Percentiles rank a stretch among this genome's conserved stretches.
Conservation (phyloP, 2,888 invertebrate species). For the Drosophila stalkeri region DNA sequence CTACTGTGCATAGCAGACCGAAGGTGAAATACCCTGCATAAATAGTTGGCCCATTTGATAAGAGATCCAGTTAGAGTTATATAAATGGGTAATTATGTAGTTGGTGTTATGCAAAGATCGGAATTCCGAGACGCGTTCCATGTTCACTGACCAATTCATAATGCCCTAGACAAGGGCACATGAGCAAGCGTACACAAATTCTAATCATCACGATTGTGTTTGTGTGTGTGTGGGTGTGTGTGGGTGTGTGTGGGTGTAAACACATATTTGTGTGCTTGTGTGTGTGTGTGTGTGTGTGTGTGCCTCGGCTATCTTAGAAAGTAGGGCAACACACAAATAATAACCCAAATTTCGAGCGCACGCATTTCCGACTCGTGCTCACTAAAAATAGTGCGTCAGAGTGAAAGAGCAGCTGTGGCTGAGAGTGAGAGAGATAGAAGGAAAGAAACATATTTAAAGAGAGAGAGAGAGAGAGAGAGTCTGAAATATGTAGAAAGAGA, state of each 20-base stretch:
- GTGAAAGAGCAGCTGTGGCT: background rate
- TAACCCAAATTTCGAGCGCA: slow-evolving; percentile 75
- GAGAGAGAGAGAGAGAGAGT: background rate
- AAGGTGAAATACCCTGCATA: background rate
- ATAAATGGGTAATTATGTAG: background rate
- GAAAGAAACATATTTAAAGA: no score
- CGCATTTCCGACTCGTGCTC: slow-evolving; percentile 66
- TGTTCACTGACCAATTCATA: background rate
- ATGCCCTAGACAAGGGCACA: background rate
- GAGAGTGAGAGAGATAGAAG: background rate
- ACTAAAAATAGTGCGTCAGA: slow-evolving; percentile 21
- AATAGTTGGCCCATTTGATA: background rate
- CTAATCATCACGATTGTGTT: slow-evolving; percentile 61
- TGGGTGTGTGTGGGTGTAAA: slow-evolving; percentile 7
- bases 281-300: slow-evolving; percentile 28
- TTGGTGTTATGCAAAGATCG: background rate
- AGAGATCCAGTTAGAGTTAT: background rate
- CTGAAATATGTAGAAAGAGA: background rate
- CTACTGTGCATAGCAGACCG: background rate
- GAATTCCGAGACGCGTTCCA: background rate
- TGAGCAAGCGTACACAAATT: slow-evolving; percentile 23
- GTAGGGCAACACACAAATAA: slow-evolving; percentile 71
- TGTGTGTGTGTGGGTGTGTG: slow-evolving; percentile 5
- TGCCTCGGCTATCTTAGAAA: slow-evolving; percentile 60
- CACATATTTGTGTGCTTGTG: slow-evolving; percentile 6